Evolutionary conservation across 1,140 invertebrate genomes (phyloP), one percentile per base, ranked within the genome.

Genomic region (Orius laevigatus): DNA sequence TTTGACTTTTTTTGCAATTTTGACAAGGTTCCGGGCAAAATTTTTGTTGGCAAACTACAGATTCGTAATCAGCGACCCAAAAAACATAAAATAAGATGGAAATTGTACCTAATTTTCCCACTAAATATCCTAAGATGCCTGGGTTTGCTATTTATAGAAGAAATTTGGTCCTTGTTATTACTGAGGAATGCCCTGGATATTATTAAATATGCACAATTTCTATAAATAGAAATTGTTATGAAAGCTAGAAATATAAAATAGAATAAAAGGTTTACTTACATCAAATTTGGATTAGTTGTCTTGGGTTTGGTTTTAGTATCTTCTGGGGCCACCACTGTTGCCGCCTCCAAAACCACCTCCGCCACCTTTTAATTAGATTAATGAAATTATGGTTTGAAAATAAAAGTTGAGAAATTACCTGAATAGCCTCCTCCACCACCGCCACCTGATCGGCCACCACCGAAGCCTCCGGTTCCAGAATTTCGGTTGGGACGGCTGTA

Each of bases 381-480:
- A n/a, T 48, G 39, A 15, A 6, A 11, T 18, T 18, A 35, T 8
- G 12, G 10, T 20, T 42, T 18, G 10, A 16, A 16, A 16, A 16
- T 16, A 42, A 42, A 3, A 8, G 10, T 42, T 15, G 19, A 12
- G 9, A 42, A 15, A 44, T n/a, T 44, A 44, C 18, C 20, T 38
- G 5, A 20, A 5, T 31, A n/a, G 5, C 45, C 38, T 19, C 48
- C 48, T 16, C 41, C 25, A 20, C 33, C 20, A 6, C 49, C 46
- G 31, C 47, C 46, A 18, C 50, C 49, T 15, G 38, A 42, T 25
- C 51, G 45, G 2, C 38, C 35, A 11, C 48, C 39, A 42, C 48
- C 48, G 18, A 25, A 38, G 48, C 48, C 43, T 4, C 43, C 58
- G 35, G 31, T 18, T 33, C 31, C 50, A 31, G 36, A 41, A 9